A percentile compares a stretch with the other conserved stretches of the same genome.
Evolutionary conservation across 2,797 vertebrate genomes (phyloP).

Genomic region (Platalea minor): DNA sequence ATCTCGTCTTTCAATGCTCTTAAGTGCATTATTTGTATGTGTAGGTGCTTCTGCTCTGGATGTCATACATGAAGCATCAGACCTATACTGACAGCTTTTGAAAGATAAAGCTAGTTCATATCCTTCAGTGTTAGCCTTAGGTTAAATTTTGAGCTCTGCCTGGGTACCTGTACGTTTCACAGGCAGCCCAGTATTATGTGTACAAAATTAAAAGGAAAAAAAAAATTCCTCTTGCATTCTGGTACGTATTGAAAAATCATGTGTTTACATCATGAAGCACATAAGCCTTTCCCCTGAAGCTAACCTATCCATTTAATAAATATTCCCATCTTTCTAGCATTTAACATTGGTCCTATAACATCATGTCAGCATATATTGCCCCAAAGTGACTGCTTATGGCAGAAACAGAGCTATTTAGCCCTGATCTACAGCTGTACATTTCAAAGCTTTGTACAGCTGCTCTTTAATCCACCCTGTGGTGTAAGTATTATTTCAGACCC

Average conservation of each 20-base stretch:
- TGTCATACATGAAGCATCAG: slow-evolving; percentile 16
- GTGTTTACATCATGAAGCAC: neutral
- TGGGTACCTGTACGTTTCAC: neutral
- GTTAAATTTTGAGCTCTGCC: slow-evolving; percentile 3
- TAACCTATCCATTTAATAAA: neutral
- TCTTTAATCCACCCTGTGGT: neutral
- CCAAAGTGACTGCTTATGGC: neutral
- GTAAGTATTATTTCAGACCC: neutral
- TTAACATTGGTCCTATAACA: neutral
- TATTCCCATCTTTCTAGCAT: neutral
- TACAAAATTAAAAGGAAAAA: neutral
- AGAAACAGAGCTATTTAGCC: neutral
- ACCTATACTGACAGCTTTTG: neutral
- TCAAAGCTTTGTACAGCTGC: neutral
- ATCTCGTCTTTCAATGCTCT: slow-evolving; percentile 50
- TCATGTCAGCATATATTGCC: neutral
- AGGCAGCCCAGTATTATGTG: neutral
- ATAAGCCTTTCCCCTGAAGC: neutral
- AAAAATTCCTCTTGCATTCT: neutral
- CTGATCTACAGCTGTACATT: neutral
- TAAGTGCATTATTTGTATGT: slow-evolving; percentile 47
- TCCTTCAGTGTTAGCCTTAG: neutral
- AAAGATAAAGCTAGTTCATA: slow-evolving; percentile 30
- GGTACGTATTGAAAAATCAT: neutral
- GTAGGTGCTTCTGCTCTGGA: slow-evolving; percentile 5